Conservation (phyloP, 1,140 invertebrate species). For the Copidosoma floridanum region DNA sequence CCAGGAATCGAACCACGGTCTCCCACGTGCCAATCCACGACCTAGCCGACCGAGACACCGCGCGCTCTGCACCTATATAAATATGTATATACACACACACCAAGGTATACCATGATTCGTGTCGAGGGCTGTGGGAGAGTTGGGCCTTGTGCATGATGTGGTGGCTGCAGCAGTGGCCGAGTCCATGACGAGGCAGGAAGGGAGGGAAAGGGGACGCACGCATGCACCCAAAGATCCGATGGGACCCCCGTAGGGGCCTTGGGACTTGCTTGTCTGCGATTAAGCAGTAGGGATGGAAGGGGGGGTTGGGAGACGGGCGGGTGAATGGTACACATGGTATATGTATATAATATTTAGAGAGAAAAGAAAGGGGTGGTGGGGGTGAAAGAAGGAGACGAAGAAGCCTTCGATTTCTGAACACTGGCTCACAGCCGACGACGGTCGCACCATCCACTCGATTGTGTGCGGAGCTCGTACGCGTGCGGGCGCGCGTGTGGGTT, state of each 20-base stretch:
- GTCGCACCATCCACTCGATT: constrained; percentile 18
- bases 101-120: neutral
- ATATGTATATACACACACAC: no score
- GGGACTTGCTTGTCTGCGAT: constrained; percentile 26
- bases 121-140: neutral
- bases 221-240: no score
- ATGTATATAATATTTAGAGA: no score
- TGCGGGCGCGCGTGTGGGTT: no score
- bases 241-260: constrained; percentile 29
- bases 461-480: constrained; percentile 21
- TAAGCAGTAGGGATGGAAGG: neutral
- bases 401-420: constrained; percentile 16
- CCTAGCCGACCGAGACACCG: no score
- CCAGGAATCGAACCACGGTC: no score
- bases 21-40: no score
- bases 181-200: no score
- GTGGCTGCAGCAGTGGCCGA: neutral
- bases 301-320: neutral
- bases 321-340: no score
- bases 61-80: no score
- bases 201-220: no score
- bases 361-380: neutral
- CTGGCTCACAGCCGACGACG: constrained; percentile 8
- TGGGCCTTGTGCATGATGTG: neutral
- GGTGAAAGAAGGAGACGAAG: neutral